Evolutionary conservation across 1,140 invertebrate genomes (phyloP), one percentile per base, ranked within the genome.

Genomic region (Globodera ellingtonae): DNA sequence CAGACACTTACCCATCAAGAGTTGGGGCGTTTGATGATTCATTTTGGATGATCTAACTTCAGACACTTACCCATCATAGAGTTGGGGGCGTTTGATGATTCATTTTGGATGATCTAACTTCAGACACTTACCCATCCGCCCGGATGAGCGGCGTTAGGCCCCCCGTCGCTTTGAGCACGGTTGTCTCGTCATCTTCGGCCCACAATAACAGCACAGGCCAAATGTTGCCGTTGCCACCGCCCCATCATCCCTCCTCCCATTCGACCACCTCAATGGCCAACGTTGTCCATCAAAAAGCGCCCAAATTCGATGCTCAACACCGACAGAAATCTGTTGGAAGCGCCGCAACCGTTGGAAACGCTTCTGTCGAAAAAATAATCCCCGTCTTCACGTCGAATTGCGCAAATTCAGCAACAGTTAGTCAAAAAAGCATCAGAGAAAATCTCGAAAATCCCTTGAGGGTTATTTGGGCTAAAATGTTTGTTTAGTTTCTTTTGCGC

Each of bases 41-140:
- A 0, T 24, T 24, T 24, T 24, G 24, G 1, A 24, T 24, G 24
- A 24, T 24, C 24, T 24, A 24, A 24, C 24, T 24, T 24, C 24
- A 24, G 24, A 24, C 24, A 24, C 24, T 24, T 24, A 24, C 1
- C 24, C 24, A 24, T 24, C 24, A 13, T 66, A 24, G 15, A 74
- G 48, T 50, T 74, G 10, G 56, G 6, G n/a, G 2, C 44, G 44
- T 24, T 46, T 46, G 44, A 72, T 24, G 35, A 35, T 24, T 24
- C 24, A 0, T 24, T 24, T 24, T 24, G 24, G 1, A 24, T 24
- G 24, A 44, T 50, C 52, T 10, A 10, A n/a, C 62, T 75, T 15
- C n/a, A 77, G 75, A 77, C 48, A 77, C 75, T 48, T 77, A 65
- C 47, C 75, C 75, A 50, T 77, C 75, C 13, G 46, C 75, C 21